Base-by-base conservation (phyloP, 2,113 vertebrate genomes). In the Sapajus apella region DNA sequence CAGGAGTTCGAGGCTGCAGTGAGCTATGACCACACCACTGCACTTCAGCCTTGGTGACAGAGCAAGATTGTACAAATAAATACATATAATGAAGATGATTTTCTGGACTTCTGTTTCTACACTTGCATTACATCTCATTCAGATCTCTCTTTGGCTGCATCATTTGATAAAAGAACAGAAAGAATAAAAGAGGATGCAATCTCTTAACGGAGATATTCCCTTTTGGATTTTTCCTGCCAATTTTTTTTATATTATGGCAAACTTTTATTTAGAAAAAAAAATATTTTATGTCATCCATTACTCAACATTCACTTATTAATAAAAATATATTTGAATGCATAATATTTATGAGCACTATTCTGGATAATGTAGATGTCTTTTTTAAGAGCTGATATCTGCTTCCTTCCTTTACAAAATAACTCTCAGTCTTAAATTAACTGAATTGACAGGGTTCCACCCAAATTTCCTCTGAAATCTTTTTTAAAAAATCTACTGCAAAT, bases 401-500 rank as follows among this genome's bases (percentile, higher is more conserved):
- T 97, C 82, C 82, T 93, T 87, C 32, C 37, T 91, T 91, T 87
- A 56, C 66, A 17, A 55, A 79, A 61, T 90, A 86, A 94, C 12
- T 64, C 43, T 93, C 32, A 70, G 47, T 93, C 43, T 89, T 95
- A 55, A 91, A 21, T 68, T 88, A 75, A 70, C 93, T 91, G 83
- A 96, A 91, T 87, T 80, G 91, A 94, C 58, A 96, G 64, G 23
- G 79, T 77, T 87, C 83, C 89, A 91, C 94, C 96, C 87, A 95
- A 68, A 90, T 82, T 95, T 96, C 75, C 94, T 87, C 25, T 52
- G 3, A 56, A 30, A 61, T 20, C 66, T 79, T 85, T 88, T 85
- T 88, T 5, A 52, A 52, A 52, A 55, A 90, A 61, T n/a, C 25
- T 87, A 61, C 79, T 92, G 27, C 25, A 87, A 95, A 93, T 87